phyloP scores from a whole-genome alignment of 2,888 invertebrate species.

The Leucophora obtusa region DNA sequence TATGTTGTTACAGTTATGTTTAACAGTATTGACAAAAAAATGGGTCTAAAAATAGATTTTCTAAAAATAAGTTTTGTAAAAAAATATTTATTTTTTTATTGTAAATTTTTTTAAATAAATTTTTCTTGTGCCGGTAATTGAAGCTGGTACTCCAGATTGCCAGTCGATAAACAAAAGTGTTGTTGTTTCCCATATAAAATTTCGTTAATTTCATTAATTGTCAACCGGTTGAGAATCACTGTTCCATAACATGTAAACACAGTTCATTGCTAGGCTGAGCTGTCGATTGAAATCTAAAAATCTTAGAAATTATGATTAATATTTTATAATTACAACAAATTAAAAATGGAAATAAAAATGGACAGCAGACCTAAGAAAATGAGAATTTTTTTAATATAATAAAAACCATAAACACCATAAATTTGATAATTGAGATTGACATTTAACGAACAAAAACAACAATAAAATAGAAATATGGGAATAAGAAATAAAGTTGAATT shows the following conservation, averaged over 20 bases:
- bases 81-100: too few relatives aligned
- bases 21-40: too few relatives aligned
- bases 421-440: conserved; percentile 73
- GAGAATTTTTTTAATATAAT: conserved; percentile 21
- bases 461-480: conserved; percentile 27
- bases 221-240: conserved; percentile 16
- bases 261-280: neutral
- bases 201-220: too few relatives aligned
- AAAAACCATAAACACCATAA: conserved; percentile 68
- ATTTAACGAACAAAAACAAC: conserved; percentile 49
- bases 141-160: too few relatives aligned
- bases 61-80: too few relatives aligned
- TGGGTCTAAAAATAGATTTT: too few relatives aligned
- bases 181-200: too few relatives aligned
- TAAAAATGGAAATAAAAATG: conserved; percentile 58
- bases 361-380: conserved; percentile 1
- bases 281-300: conserved; percentile 61
- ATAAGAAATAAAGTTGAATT: conserved; percentile 25
- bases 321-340: conserved; percentile 73
- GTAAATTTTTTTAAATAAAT: too few relatives aligned
- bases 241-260: neutral
- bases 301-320: conserved; percentile 73
- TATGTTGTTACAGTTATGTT: too few relatives aligned
- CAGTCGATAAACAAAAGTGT: too few relatives aligned
- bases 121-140: too few relatives aligned